These are phyloP conservation scores for Quadriops clusia DNA, from an alignment of 2,888 invertebrate genomes.

Conservation along the genomic window DNA sequence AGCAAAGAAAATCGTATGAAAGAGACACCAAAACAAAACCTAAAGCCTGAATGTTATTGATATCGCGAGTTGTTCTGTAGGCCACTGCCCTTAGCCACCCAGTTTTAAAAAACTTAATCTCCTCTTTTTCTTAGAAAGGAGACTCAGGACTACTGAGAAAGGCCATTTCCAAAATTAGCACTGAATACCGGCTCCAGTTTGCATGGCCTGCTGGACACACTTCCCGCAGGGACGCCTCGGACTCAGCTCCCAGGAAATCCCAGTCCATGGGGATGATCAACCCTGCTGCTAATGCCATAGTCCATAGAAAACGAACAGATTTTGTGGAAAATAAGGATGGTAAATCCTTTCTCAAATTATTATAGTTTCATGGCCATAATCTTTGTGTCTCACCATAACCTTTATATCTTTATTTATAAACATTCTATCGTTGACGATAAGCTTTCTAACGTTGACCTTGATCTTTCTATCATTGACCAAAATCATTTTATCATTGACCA, in stretches of 20 bases:
- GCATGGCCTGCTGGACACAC: slow-evolving; percentile 61
- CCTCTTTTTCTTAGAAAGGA: slow-evolving; percentile 23
- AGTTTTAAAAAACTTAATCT: slow-evolving; percentile 4
- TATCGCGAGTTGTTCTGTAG: slow-evolving; percentile 23
- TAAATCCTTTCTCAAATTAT: too few relatives aligned
- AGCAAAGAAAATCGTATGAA: too few relatives aligned
- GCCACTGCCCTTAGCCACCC: slow-evolving; percentile 12
- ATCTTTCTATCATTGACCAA: slow-evolving; percentile 3
- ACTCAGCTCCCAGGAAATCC: slow-evolving; percentile 62
- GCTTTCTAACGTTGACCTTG: too few relatives aligned
- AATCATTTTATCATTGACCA: slow-evolving; percentile 1
- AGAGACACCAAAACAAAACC: slow-evolving; percentile 4
- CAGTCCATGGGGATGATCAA: slow-evolving; percentile 80
- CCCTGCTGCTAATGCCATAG: slow-evolving; percentile 39
- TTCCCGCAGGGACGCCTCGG: slow-evolving; percentile 37
- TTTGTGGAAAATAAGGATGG: slow-evolving; percentile 36
- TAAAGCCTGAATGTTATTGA: too few relatives aligned
- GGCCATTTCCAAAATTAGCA: slow-evolving; percentile 63
- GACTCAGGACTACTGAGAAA: slow-evolving; percentile 56
- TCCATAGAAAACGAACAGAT: slow-evolving; percentile 37
- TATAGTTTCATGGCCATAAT: too few relatives aligned
- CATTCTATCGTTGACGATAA: too few relatives aligned
- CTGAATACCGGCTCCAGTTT: slow-evolving; percentile 82
- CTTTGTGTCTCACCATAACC: too few relatives aligned
- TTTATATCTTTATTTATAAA: too few relatives aligned